phyloP scores from a whole-genome alignment of 2,888 invertebrate species.

The Antheraea yamamai region DNA sequence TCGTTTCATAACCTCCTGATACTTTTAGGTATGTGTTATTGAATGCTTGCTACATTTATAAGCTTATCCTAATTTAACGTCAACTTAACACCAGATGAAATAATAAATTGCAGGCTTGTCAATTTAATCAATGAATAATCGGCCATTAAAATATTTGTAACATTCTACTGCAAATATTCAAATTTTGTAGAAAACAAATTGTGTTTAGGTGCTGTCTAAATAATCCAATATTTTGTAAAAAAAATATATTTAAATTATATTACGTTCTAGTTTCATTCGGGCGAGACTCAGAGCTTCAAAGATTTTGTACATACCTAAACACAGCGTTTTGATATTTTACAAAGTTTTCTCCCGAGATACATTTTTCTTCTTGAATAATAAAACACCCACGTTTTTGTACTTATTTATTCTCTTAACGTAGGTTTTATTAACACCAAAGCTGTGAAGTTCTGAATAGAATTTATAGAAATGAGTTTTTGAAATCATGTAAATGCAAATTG shows the following conservation, averaged over 20 bases:
- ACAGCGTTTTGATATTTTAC: constrained; percentile 6
- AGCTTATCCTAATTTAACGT: no score
- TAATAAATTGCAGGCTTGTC: no score
- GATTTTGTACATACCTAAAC: constrained; percentile 1
- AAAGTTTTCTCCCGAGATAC: constrained; percentile 14
- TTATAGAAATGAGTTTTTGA: background rate
- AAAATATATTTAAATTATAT: background rate
- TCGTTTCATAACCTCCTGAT: no score
- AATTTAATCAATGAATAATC: no score
- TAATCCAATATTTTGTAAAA: background rate
- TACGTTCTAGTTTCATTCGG: constrained; percentile 16
- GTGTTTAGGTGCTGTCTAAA: background rate
- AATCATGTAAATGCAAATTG: background rate
- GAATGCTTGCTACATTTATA: no score
- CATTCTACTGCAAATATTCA: background rate
- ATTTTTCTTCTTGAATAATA: constrained; percentile 21
- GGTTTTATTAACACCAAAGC: constrained; percentile 17
- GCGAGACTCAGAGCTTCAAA: constrained; percentile 17
- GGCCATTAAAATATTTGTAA: background rate
- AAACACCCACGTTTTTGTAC: background rate
- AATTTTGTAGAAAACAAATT: background rate
- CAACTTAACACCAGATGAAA: no score
- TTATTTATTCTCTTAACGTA: constrained; percentile 19
- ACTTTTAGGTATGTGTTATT: no score
- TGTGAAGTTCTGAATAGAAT: constrained; percentile 20